These are phyloP conservation scores for Labroides dimidiatus DNA, from an alignment of 2,797 vertebrate species.

Conservation along the genomic window DNA sequence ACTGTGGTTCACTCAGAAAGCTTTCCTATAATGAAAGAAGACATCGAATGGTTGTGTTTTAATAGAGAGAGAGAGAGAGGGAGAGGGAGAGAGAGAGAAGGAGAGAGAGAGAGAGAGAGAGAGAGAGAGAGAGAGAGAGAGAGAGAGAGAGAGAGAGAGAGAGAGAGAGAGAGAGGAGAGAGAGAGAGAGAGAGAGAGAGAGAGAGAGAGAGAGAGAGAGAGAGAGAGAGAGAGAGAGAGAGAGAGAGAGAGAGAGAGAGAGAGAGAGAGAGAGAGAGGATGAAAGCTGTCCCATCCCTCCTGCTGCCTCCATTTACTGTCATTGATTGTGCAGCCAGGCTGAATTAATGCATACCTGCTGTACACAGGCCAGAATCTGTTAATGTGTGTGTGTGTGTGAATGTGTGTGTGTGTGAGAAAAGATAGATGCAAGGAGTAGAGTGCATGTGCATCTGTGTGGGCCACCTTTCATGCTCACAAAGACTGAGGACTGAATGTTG, in stretches of 20 bases:
- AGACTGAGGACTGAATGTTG: slow-evolving; percentile 16
- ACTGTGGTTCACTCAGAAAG: slow-evolving; percentile 55
- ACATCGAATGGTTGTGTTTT: slow-evolving; percentile 58
- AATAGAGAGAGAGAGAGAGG: slow-evolving; percentile 28
- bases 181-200: slow-evolving; percentile 12
- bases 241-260: slow-evolving; percentile 15
- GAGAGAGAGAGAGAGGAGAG: slow-evolving; percentile 25
- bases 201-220: slow-evolving; percentile 27
- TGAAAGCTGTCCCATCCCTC: slow-evolving; percentile 62
- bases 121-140: slow-evolving; percentile 18
- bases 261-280: slow-evolving; percentile 29
- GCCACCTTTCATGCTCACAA: slow-evolving; percentile 26
- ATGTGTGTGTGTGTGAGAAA: slow-evolving; percentile 15
- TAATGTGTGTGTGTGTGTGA: slow-evolving; percentile 23
- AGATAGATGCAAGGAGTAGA: slow-evolving; percentile 9
- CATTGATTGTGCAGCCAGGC: slow-evolving; percentile 70
- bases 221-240: slow-evolving; percentile 17
- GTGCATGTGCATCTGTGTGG: slow-evolving; percentile 9
- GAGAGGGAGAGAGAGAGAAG: slow-evolving; percentile 20
- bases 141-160: slow-evolving; percentile 19
- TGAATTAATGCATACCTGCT: slow-evolving; percentile 73
- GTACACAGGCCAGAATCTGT: slow-evolving; percentile 54
- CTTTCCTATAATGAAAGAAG: slow-evolving; percentile 61
- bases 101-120: slow-evolving; percentile 18
- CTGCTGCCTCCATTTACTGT: slow-evolving; percentile 71